phyloP scores from a whole-genome alignment of 2,888 invertebrate genomes.

The Cryptus armator region DNA sequence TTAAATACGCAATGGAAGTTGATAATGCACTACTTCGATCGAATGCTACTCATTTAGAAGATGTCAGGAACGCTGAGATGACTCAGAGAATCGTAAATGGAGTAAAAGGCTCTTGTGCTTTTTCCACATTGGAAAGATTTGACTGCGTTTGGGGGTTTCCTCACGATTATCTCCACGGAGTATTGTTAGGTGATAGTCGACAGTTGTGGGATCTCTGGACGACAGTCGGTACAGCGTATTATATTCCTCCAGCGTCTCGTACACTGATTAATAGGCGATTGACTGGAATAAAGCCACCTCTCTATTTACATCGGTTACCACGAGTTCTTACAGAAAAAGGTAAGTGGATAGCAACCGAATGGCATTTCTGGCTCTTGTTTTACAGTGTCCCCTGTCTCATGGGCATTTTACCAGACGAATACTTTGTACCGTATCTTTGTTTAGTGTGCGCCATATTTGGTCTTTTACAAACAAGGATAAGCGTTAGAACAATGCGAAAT shows the following conservation, averaged over 20 bases:
- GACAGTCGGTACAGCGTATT: conserved; percentile 11
- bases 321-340: conserved; percentile 28
- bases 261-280: conserved; percentile 36
- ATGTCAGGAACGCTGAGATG: not conserved
- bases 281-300: conserved; percentile 43
- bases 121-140: conserved; percentile 42
- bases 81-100: conserved; percentile 35
- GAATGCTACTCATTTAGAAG: not conserved
- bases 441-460: conserved; percentile 39
- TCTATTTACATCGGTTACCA: conserved; percentile 51
- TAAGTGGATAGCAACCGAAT: conserved; percentile 42
- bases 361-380: conserved; percentile 43
- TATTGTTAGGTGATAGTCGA: conserved; percentile 56
- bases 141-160: conserved; percentile 61
- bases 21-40: conserved; percentile 23
- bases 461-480: conserved; percentile 32
- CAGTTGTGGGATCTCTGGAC: conserved; percentile 56
- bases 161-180: conserved; percentile 60
- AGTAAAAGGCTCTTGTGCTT: conserved; percentile 50
- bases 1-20: too few relatives aligned
- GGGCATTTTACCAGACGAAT: conserved; percentile 25
- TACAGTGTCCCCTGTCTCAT: conserved; percentile 48
- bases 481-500: conserved; percentile 59
- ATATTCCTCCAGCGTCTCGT: conserved; percentile 32
- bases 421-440: conserved; percentile 37